Conservation (phyloP, 2,888 invertebrate genomes). For the Incurvaria masculella region DNA sequence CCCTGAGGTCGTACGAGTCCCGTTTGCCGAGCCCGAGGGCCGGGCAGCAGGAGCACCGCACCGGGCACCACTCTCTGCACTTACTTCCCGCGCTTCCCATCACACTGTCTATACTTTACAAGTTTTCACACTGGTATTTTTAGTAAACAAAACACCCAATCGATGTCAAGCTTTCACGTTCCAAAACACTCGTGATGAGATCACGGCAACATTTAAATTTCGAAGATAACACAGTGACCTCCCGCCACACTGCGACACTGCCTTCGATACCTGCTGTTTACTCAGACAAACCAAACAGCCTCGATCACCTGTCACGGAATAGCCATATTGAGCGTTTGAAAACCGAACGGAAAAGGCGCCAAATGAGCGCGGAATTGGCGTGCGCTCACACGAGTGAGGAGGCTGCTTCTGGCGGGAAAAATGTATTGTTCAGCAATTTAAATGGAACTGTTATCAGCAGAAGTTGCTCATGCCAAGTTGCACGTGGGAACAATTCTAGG, state of each 20-base stretch:
- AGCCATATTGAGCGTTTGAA: no score
- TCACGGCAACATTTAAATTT: neutral
- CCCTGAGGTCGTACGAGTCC: slow-evolving; percentile 38
- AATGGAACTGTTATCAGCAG: no score
- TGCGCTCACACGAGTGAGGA: no score
- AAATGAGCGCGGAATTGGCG: no score
- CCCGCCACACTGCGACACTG: neutral
- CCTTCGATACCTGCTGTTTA: neutral
- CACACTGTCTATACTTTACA: slow-evolving; percentile 5
- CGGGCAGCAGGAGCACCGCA: slow-evolving; percentile 26
- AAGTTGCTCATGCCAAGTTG: no score
- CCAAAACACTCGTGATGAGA: neutral
- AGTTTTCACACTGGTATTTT: neutral
- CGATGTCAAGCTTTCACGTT: no score
- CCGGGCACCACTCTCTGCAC: slow-evolving; percentile 25
- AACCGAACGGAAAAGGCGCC: no score
- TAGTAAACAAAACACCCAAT: neutral
- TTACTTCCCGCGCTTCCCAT: slow-evolving; percentile 44
- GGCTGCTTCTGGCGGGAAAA: no score
- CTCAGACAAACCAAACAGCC: neutral
- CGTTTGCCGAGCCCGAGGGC: slow-evolving; percentile 19
- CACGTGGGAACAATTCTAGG: no score
- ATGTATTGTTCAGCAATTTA: no score
- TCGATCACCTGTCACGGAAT: neutral
- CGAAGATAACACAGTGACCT: neutral